Conservation (phyloP, 2,797 vertebrate species). For the Knipowitschia caucasica region DNA sequence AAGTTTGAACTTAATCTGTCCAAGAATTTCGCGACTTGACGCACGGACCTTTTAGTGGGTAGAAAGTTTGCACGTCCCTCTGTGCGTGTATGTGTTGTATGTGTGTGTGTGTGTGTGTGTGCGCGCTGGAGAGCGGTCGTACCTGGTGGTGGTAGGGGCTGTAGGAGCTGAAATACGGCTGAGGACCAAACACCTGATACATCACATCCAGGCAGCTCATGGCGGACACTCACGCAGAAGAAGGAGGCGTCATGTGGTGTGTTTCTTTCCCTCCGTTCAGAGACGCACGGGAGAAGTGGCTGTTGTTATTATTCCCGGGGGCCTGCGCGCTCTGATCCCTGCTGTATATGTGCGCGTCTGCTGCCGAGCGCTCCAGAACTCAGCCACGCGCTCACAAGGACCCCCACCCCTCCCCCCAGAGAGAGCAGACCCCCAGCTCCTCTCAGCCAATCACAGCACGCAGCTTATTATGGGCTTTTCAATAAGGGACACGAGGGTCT, state of each 20-base stretch:
- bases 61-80: not conserved
- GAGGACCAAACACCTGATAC: slow-evolving; percentile 95
- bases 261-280: slow-evolving; percentile 28
- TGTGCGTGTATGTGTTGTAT: too few species aligned
- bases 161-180: slow-evolving; percentile 91
- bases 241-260: slow-evolving; percentile 69
- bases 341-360: not conserved
- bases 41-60: too few species aligned
- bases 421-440: slow-evolving; percentile 14
- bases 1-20: too few species aligned
- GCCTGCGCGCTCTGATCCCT: slow-evolving; percentile 12
- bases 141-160: slow-evolving; percentile 92
- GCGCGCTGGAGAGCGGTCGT: slow-evolving; percentile 40
- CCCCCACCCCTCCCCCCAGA: slow-evolving; percentile 15
- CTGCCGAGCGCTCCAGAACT: slow-evolving; percentile 43
- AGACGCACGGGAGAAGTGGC: slow-evolving; percentile 19
- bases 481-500: slow-evolving; percentile 6
- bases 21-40: too few species aligned
- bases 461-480: slow-evolving; percentile 37
- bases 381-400: slow-evolving; percentile 9
- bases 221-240: slow-evolving; percentile 78
- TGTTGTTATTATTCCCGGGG: slow-evolving; percentile 29
- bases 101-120: too few species aligned
- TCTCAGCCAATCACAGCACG: slow-evolving; percentile 51
- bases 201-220: slow-evolving; percentile 99